These are phyloP conservation scores for Eidolon dupreanum DNA, from an alignment of 2,797 vertebrate species.

Conservation along the genomic window DNA sequence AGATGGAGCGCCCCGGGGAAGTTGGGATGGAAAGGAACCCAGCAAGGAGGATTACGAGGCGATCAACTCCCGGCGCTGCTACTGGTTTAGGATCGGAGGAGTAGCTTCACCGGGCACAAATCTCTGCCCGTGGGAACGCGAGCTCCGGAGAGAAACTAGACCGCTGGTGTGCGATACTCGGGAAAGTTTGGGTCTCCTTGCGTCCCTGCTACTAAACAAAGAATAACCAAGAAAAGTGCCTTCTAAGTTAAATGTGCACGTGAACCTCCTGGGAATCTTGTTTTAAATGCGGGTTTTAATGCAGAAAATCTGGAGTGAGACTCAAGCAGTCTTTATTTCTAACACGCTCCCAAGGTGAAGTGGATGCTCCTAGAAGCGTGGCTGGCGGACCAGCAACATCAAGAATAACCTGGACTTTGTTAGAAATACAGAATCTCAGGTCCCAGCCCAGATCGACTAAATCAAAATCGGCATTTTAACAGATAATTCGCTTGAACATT, in stretches of 20 bases:
- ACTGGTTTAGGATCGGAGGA: conserved; percentile 49
- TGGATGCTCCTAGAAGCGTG: background rate
- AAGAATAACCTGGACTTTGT: background rate
- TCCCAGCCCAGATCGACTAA: background rate
- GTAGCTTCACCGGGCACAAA: background rate
- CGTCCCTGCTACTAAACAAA: background rate
- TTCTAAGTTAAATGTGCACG: background rate
- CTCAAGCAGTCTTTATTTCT: background rate
- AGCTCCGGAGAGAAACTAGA: conserved; percentile 20
- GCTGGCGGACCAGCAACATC: background rate
- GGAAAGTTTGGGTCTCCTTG: background rate
- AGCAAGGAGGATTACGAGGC: conserved; percentile 64
- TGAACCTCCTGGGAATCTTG: background rate
- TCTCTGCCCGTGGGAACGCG: background rate
- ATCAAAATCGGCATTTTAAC: conserved; percentile 11
- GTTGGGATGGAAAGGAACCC: conserved; percentile 67
- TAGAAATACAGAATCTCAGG: background rate
- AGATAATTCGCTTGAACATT: background rate
- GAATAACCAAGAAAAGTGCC: background rate
- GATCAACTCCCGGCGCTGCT: conserved; percentile 59
- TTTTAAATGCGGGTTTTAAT: conserved; percentile 3
- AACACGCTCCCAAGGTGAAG: background rate
- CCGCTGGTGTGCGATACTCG: background rate
- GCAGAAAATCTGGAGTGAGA: background rate
- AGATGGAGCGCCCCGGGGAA: conserved; percentile 71